A percentile compares a stretch with the other conserved stretches of the same genome.
Evolutionary conservation across 1,140 invertebrate species (phyloP).

Genomic region (Micrasema minimum): DNA sequence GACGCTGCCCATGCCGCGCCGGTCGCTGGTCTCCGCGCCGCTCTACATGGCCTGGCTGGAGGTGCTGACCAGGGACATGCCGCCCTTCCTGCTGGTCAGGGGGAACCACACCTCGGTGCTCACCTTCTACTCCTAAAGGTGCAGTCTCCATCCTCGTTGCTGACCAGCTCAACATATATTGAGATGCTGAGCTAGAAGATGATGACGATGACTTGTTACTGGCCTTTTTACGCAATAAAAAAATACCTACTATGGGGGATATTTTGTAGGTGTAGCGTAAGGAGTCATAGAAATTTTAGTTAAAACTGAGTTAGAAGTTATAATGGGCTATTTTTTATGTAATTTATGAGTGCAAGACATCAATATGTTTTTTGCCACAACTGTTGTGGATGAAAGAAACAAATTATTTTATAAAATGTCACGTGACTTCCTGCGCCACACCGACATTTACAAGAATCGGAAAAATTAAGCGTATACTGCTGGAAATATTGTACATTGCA

Average conservation of each 20-base stretch:
- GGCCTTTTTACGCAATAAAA: neutral
- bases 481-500: no score
- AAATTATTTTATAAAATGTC: no score
- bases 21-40: constrained; percentile 86
- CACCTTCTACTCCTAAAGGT: constrained; percentile 92
- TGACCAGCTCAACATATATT: neutral
- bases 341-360: no score
- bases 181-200: neutral
- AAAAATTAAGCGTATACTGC: no score
- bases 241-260: neutral
- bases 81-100: constrained; percentile 89
- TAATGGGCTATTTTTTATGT: neutral
- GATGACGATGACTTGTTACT: neutral
- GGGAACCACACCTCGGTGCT: constrained; percentile 96
- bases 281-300: neutral
- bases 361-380: no score
- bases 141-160: neutral
- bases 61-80: constrained; percentile 87
- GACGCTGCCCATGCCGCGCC: constrained; percentile 93
- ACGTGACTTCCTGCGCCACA: no score
- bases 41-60: constrained; percentile 96
- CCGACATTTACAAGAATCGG: no score
- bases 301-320: no score
- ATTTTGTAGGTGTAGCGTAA: neutral
- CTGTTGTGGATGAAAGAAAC: no score